A percentile compares a stretch with the other conserved stretches of the same genome.
Conservation (phyloP, 2,797 vertebrate genomes). For the Sebastes kiyomatsui region DNA sequence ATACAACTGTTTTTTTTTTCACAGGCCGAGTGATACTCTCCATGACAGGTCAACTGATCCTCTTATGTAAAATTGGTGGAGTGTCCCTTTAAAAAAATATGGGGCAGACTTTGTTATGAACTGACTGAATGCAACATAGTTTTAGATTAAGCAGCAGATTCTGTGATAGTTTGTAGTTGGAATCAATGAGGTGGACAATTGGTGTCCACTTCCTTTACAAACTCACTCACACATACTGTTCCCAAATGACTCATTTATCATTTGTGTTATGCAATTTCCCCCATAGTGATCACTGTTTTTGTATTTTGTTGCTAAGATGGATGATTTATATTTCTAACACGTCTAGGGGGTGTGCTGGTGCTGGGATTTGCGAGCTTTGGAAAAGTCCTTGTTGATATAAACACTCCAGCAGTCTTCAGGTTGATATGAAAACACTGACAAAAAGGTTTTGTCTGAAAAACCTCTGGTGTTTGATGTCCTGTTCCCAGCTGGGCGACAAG, state of each 20-base stretch:
- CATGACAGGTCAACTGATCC: background rate
- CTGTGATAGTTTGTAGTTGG: background rate
- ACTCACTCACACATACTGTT: background rate
- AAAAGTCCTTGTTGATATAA: slow-evolving; percentile 45
- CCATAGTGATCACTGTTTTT: background rate
- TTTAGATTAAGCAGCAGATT: background rate
- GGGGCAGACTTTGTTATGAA: background rate
- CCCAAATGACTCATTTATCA: background rate
- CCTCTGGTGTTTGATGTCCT: background rate
- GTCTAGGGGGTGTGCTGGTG: background rate
- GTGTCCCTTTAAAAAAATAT: background rate
- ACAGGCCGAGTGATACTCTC: background rate
- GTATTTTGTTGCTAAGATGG: slow-evolving; percentile 3
- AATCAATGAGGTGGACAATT: background rate
- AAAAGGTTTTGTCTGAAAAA: slow-evolving; percentile 34
- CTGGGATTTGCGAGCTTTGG: background rate
- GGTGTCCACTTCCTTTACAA: background rate
- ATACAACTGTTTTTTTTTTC: background rate
- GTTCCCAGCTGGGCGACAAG: background rate
- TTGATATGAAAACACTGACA: slow-evolving; percentile 52
- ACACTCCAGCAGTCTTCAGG: slow-evolving; percentile 30
- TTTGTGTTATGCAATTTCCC: background rate
- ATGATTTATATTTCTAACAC: background rate
- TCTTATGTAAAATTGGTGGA: background rate
- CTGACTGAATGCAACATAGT: background rate